These are phyloP conservation scores for Bradypus variegatus DNA, from an alignment of 2,797 vertebrate species.

Conservation along the genomic window DNA sequence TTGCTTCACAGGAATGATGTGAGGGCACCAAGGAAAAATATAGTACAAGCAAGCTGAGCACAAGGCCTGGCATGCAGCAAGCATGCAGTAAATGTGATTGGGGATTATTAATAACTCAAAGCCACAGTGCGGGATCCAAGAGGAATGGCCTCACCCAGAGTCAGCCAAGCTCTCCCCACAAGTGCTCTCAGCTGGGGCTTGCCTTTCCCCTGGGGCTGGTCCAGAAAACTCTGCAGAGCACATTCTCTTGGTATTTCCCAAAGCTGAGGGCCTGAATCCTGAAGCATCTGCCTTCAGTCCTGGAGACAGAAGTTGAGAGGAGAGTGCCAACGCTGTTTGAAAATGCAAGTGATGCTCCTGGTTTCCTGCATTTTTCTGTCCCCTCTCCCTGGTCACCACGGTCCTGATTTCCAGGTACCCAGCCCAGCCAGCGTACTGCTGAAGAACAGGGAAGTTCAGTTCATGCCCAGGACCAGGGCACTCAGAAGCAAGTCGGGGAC, in stretches of 20 bases:
- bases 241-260: conserved; percentile 31
- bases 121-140: not conserved
- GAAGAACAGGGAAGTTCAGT: not conserved
- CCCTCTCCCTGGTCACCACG: not conserved
- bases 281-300: conserved; percentile 36
- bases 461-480: not conserved
- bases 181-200: conserved; percentile 20
- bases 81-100: not conserved
- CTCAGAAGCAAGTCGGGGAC: not conserved
- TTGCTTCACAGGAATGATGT: not conserved
- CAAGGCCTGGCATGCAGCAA: not conserved
- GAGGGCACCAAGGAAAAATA: not conserved
- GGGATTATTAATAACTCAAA: conserved; percentile 21
- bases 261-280: not conserved
- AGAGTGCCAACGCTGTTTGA: not conserved
- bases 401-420: not conserved
- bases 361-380: not conserved
- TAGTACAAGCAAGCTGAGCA: not conserved
- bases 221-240: conserved; percentile 25
- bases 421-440: not conserved
- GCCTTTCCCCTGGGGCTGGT: not conserved
- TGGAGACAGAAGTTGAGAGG: not conserved
- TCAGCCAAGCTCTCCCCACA: not conserved
- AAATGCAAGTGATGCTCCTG: not conserved
- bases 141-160: not conserved